These are phyloP conservation scores for Cheirogaleus medius DNA, from an alignment of 2,113 vertebrate species.

Conservation along the genomic window DNA sequence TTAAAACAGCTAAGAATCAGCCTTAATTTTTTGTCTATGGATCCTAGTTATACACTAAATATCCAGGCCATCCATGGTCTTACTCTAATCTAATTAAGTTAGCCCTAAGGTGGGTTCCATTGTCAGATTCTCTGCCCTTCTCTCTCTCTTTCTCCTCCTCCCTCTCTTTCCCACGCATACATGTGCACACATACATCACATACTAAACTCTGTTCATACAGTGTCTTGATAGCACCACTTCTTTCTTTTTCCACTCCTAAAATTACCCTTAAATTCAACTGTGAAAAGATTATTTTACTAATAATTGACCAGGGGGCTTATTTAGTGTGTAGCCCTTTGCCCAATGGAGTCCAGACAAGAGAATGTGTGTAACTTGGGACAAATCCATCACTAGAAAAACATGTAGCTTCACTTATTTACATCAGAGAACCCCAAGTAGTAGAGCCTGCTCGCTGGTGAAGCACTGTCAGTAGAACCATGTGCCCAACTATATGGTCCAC, in stretches of 20 bases:
- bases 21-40: not conserved
- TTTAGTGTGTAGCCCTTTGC: not conserved
- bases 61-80: not conserved
- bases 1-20: not conserved
- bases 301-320: not conserved
- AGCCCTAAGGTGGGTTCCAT: no score
- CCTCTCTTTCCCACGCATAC: not conserved
- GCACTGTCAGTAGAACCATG: fast-evolving
- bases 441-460: not conserved
- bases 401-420: not conserved
- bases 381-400: not conserved
- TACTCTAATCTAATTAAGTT: not conserved
- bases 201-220: not conserved
- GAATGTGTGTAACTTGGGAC: not conserved
- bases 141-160: not conserved
- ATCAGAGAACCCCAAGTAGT: not conserved
- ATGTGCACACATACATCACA: not conserved
- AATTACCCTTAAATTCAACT: not conserved
- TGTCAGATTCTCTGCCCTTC: not conserved
- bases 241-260: not conserved
- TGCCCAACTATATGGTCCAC: fast-evolving
- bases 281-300: not conserved
- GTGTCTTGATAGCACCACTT: not conserved
- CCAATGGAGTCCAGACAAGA: not conserved
- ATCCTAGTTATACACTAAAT: not conserved